A percentile compares a stretch with the other conserved stretches of the same genome.
Evolutionary conservation across 2,797 vertebrate species (phyloP).

Genomic region (Acropternis orthonyx): DNA sequence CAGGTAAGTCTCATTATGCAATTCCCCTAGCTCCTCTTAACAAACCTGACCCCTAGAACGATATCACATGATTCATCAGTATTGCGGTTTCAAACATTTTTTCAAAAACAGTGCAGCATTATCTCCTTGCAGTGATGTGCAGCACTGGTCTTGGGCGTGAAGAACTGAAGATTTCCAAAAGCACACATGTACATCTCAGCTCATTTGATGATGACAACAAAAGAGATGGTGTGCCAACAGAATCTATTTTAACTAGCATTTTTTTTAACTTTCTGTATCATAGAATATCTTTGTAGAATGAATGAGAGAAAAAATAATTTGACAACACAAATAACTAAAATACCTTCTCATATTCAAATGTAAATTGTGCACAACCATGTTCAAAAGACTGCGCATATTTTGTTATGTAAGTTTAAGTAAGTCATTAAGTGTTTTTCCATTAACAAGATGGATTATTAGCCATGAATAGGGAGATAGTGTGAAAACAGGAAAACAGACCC

Average conservation of each 20-base stretch:
- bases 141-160: neutral
- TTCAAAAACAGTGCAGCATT: neutral
- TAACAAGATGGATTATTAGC: neutral
- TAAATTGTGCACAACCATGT: neutral
- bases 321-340: neutral
- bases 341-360: neutral
- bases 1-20: constrained; percentile 33
- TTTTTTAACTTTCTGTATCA: neutral
- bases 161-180: neutral
- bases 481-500: neutral
- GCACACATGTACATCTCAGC: neutral
- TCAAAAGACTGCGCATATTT: neutral
- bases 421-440: neutral
- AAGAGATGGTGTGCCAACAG: neutral
- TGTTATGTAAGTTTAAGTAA: neutral
- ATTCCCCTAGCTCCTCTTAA: constrained; percentile 36
- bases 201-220: neutral
- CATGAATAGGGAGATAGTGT: neutral
- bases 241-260: neutral
- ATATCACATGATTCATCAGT: constrained; percentile 2
- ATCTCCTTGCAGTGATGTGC: neutral
- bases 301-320: neutral
- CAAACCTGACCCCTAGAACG: constrained; percentile 26
- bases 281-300: neutral
- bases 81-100: neutral